Conservation (phyloP, 2,888 invertebrate species). For the Nebria salina region DNA sequence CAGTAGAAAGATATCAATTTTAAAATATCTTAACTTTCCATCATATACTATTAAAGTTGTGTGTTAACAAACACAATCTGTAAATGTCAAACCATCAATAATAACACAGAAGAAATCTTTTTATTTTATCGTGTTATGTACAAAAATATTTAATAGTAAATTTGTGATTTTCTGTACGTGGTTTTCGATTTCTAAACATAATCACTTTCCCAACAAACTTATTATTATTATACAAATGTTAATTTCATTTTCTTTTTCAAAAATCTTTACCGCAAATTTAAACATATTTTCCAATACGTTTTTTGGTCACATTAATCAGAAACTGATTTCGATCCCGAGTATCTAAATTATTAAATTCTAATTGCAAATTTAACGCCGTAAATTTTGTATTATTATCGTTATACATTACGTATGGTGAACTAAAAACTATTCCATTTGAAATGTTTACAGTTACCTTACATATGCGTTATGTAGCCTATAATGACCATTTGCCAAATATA, state of each 20-base stretch:
- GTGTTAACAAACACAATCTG: neutral
- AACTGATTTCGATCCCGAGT: too few species aligned
- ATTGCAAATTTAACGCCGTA: too few species aligned
- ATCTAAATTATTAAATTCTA: too few species aligned
- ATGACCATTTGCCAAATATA: constrained; percentile 3
- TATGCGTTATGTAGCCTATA: neutral
- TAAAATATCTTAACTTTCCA: neutral
- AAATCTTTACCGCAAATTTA: too few species aligned
- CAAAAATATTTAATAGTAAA: neutral
- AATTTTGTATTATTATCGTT: too few species aligned
- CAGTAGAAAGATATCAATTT: constrained; percentile 1
- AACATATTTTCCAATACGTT: too few species aligned
- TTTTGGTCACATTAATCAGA: too few species aligned
- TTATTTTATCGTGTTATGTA: neutral
- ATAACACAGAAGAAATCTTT: constrained; percentile 1
- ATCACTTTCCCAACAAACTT: neutral
- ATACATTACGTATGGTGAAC: too few species aligned
- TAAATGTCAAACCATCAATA: constrained; percentile 1
- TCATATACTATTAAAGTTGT: constrained; percentile 1
- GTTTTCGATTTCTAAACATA: neutral
- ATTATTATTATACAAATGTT: neutral
- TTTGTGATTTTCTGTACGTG: neutral
- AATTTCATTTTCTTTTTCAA: neutral
- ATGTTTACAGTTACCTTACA: neutral
- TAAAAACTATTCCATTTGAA: too few species aligned